Conservation (phyloP, 2,113 vertebrate species). For the Peucedramus taeniatus region DNA sequence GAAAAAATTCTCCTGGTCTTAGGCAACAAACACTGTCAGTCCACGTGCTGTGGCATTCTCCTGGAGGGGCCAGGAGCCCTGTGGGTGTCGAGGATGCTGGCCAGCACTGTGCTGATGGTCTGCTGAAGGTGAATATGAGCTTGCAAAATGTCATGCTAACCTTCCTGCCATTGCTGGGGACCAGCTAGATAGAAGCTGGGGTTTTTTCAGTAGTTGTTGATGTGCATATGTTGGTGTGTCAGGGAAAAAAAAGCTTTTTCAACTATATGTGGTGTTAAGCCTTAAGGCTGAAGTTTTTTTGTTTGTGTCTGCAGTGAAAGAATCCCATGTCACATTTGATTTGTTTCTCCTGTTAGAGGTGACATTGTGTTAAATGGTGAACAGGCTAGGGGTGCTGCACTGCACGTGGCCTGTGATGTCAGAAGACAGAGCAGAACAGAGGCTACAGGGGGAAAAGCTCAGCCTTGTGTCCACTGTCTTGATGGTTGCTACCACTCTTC, state of each 20-base stretch:
- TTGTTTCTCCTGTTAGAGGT: neutral
- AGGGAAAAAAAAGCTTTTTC: neutral
- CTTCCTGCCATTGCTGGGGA: neutral
- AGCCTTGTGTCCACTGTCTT: neutral
- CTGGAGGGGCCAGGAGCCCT: neutral
- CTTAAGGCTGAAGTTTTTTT: neutral
- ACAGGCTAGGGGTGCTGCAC: neutral
- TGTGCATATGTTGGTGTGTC: neutral
- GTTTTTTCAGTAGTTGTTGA: neutral
- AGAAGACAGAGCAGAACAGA: neutral
- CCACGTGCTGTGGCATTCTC: neutral
- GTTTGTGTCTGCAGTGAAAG: neutral
- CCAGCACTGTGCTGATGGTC: neutral
- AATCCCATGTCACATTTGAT: neutral
- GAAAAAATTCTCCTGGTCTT: neutral
- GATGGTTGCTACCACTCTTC: neutral
- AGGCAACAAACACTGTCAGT: neutral
- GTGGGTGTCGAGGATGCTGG: fast-evolving
- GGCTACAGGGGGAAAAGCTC: neutral
- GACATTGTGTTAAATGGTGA: neutral
- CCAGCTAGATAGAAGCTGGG: neutral
- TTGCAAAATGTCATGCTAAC: neutral
- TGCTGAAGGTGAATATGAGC: neutral
- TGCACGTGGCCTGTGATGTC: fast-evolving
- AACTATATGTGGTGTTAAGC: neutral